Evolutionary conservation across 2,797 vertebrate species (phyloP).

Genomic region (Myotis myotis): DNA sequence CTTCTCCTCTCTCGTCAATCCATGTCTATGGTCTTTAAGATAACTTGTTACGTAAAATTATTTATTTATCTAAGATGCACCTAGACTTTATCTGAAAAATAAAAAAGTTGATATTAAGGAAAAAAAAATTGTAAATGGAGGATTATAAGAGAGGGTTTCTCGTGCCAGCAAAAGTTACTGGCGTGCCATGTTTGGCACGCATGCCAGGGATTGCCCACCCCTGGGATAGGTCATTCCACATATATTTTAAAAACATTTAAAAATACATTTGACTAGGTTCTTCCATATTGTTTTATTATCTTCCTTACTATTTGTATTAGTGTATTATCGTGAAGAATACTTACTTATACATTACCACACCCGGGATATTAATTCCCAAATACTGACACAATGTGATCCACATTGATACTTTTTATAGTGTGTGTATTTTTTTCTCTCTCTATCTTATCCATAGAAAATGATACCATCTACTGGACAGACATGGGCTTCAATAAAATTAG

Average conservation of each 20-base stretch:
- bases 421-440: not conserved
- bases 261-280: not conserved
- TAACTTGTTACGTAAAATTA: too few relatives aligned
- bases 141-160: too few relatives aligned
- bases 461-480: slow-evolving; percentile 99
- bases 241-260: not conserved
- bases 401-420: not conserved
- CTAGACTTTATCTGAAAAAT: too few relatives aligned
- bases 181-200: too few relatives aligned
- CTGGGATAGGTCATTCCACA: not conserved
- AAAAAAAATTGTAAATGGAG: too few relatives aligned
- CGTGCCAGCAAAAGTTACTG: too few relatives aligned
- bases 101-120: too few relatives aligned
- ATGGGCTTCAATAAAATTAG: slow-evolving; percentile 99
- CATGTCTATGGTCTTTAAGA: too few relatives aligned
- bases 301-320: not conserved
- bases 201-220: too few relatives aligned
- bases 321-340: not conserved
- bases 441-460: slow-evolving; percentile 88
- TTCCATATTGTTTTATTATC: not conserved
- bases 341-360: not conserved
- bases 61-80: too few relatives aligned
- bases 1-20: too few relatives aligned
- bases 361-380: not conserved
- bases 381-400: not conserved